A percentile compares a stretch with the other conserved stretches of the same genome.
phyloP scores from a whole-genome alignment of 2,797 vertebrate genomes.

The Pteronotus mesoamericanus region DNA sequence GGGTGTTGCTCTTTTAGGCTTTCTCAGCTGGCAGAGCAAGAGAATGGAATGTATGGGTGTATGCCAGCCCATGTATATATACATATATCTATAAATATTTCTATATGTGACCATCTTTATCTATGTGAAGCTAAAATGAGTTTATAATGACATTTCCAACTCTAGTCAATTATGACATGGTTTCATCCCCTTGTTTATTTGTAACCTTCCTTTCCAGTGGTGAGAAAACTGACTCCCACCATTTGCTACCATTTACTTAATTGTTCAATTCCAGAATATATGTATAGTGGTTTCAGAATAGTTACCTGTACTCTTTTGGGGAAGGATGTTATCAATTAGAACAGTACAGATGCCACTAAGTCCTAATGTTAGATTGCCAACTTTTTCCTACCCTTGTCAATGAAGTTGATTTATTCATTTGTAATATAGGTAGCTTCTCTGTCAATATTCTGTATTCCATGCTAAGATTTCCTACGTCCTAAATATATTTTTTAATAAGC shows the following conservation, averaged over 20 bases:
- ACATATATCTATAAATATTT: too few species aligned
- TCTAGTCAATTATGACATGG: background rate
- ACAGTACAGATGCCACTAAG: background rate
- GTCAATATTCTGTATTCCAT: background rate
- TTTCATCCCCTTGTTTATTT: background rate
- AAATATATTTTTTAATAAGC: background rate
- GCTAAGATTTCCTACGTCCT: background rate
- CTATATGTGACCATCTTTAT: background rate
- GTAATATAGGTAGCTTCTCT: background rate
- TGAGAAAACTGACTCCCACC: too few species aligned
- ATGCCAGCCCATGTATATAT: too few species aligned
- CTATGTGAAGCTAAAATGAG: background rate
- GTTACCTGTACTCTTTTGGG: background rate
- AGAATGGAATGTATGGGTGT: background rate
- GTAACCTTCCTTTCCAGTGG: too few species aligned
- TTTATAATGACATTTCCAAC: background rate
- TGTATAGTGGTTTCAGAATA: too few species aligned
- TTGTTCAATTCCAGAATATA: too few species aligned
- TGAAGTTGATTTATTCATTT: background rate
- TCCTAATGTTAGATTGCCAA: background rate
- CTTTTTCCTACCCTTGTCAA: background rate
- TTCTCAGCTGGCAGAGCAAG: background rate
- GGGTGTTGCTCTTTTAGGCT: background rate
- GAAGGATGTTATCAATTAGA: background rate
- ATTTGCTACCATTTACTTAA: too few species aligned